Percentiles rank a stretch among this genome's conserved stretches.
phyloP scores from a whole-genome alignment of 2,797 vertebrate species.

The Esox masquinongy region DNA sequence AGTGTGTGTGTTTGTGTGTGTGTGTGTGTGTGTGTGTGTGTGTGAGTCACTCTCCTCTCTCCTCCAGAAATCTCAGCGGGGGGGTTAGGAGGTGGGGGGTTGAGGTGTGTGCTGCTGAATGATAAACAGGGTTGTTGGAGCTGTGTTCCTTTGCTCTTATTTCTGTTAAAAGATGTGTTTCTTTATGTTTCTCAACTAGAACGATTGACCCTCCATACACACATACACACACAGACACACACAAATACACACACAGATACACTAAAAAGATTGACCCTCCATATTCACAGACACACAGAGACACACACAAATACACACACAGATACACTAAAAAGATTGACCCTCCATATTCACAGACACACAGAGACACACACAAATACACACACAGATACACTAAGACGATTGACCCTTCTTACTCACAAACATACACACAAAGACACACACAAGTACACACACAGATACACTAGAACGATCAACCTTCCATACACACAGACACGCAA shows the following conservation, averaged over 20 bases:
- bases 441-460: not conserved
- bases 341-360: too few species aligned
- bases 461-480: not conserved
- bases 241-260: constrained; percentile 5
- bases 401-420: not conserved
- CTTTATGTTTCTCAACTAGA: not conserved
- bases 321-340: not conserved
- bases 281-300: not conserved
- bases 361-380: too few species aligned
- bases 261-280: not conserved
- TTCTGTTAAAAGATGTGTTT: not conserved
- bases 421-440: not conserved
- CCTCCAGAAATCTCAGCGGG: not conserved
- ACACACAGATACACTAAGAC: too few species aligned
- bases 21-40: too few species aligned
- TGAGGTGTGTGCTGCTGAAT: not conserved
- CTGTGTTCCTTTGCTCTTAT: not conserved
- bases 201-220: not conserved
- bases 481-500: not conserved
- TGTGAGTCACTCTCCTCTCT: not conserved
- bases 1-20: not conserved
- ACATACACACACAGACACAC: not conserved
- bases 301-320: too few species aligned
- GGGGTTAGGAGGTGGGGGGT: too few species aligned
- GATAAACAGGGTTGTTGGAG: not conserved